phyloP scores from a whole-genome alignment of 1,140 invertebrate genomes.

The Colletes gigas region DNA sequence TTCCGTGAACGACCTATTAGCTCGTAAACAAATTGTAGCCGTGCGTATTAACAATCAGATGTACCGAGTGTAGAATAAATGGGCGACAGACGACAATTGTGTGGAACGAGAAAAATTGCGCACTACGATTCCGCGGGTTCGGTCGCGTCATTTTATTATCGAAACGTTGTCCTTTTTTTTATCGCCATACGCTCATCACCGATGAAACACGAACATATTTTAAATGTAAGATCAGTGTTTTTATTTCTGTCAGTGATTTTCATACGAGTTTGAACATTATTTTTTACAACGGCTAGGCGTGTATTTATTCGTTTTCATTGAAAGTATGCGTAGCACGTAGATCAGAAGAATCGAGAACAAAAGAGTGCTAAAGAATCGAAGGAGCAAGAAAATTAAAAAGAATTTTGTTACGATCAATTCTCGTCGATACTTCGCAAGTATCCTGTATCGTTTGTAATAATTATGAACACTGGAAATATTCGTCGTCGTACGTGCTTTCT shows the following conservation, averaged over 20 bases:
- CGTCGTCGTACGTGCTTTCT: neutral
- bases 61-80: constrained; percentile 43
- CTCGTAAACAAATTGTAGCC: constrained; percentile 56
- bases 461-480: neutral
- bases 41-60: constrained; percentile 74
- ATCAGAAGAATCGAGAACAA: too few relatives aligned
- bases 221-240: neutral
- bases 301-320: too few relatives aligned
- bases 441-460: constrained; percentile 8
- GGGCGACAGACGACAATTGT: constrained; percentile 14
- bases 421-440: neutral
- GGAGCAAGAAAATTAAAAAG: neutral
- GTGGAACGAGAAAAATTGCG: neutral
- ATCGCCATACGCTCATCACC: neutral
- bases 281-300: neutral
- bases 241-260: neutral
- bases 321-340: too few relatives aligned
- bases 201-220: neutral
- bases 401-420: neutral
- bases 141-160: neutral
- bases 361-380: neutral
- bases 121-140: neutral
- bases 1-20: constrained; percentile 46
- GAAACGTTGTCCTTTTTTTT: neutral
- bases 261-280: neutral